Evolutionary conservation across 2,113 vertebrate species (phyloP).

Genomic region (Embiotoca jacksoni): DNA sequence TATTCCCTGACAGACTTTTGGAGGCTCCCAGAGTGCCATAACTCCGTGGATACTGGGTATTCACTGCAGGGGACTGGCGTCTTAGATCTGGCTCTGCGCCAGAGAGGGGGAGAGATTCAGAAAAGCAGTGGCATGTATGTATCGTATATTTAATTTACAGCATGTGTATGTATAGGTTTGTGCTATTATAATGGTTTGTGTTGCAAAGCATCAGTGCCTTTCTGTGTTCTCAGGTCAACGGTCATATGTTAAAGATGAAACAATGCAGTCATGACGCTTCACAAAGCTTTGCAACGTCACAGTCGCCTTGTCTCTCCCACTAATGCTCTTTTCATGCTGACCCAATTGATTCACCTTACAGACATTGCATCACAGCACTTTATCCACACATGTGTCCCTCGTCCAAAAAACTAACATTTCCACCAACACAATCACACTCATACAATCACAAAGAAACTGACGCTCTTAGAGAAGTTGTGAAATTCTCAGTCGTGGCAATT

Average conservation of each 20-base stretch:
- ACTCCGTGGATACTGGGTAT: conserved; percentile 33
- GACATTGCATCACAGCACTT: conserved; percentile 17
- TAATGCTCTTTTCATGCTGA: not conserved
- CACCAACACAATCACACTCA: conserved; percentile 2
- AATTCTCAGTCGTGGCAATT: conserved; percentile 38
- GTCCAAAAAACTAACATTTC: not conserved
- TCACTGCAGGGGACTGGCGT: conserved; percentile 44
- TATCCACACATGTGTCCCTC: conserved; percentile 36
- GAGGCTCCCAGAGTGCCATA: conserved; percentile 53
- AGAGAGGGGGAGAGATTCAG: conserved; percentile 1
- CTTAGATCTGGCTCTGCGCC: conserved; percentile 45
- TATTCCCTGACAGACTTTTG: conserved; percentile 49
- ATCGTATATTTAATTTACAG: conserved; percentile 4
- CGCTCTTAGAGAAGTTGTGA: conserved; percentile 14
- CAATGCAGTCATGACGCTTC: not conserved
- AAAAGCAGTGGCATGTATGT: conserved; percentile 15
- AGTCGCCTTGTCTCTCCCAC: conserved; percentile 4
- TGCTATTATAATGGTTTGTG: not conserved
- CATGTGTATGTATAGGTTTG: not conserved
- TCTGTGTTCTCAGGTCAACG: conserved; percentile 11
- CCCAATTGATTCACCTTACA: not conserved
- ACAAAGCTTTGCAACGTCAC: conserved; percentile 9
- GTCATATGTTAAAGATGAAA: not conserved
- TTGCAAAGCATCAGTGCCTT: not conserved
- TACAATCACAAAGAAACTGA: not conserved